A percentile compares a stretch with the other conserved stretches of the same genome.
phyloP scores from a whole-genome alignment of 2,797 vertebrate species.

The Tokudaia tokunoshimensis region DNA sequence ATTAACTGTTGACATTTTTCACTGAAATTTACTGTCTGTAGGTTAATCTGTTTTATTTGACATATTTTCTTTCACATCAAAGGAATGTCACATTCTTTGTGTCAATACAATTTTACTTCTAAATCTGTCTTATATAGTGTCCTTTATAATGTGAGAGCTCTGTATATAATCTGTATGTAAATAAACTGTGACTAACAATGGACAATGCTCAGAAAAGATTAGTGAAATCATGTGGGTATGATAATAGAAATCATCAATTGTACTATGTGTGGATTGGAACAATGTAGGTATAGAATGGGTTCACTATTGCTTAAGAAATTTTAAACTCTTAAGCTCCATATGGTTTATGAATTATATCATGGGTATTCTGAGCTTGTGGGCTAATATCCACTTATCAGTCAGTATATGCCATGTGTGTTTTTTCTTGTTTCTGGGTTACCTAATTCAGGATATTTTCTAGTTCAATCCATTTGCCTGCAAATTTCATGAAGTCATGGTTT shows the following conservation, averaged over 20 bases:
- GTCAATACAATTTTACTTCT: not conserved
- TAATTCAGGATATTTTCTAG: not conserved
- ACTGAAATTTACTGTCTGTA: constrained; percentile 13
- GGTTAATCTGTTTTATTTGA: not conserved
- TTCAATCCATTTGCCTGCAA: not conserved
- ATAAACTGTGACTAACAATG: not conserved
- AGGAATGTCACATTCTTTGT: not conserved
- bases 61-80: not conserved
- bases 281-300: not conserved
- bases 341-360: not conserved
- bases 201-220: not conserved
- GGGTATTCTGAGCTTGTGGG: not conserved
- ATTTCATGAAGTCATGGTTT: not conserved
- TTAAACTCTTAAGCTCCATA: not conserved
- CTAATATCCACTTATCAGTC: not conserved
- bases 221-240: not conserved
- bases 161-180: not conserved
- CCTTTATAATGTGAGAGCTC: not conserved
- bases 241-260: not conserved
- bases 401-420: not conserved
- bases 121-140: not conserved
- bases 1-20: not conserved
- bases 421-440: not conserved
- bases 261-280: not conserved
- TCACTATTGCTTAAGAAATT: not conserved